phyloP scores from a whole-genome alignment of 2,888 invertebrate genomes.

The Tolmerus cingulatus region DNA sequence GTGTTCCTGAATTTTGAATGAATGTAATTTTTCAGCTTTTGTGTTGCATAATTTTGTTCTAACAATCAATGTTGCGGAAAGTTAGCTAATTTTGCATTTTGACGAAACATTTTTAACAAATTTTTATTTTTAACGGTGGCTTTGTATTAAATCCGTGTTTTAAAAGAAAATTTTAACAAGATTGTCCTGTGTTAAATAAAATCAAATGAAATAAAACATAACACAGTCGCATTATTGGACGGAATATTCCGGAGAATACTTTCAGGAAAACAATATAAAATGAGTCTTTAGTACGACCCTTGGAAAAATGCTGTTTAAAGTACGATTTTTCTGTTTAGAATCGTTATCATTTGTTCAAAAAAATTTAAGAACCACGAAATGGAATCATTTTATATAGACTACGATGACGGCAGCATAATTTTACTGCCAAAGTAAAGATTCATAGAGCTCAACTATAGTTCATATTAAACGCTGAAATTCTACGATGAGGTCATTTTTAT shows the following conservation, averaged over 20 bases:
- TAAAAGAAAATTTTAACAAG: neutral
- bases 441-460: neutral
- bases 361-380: neutral
- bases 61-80: neutral
- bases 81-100: neutral
- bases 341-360: too few species aligned
- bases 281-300: too few species aligned
- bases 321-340: too few species aligned
- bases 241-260: neutral
- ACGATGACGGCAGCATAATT: neutral
- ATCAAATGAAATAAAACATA: neutral
- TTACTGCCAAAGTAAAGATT: neutral
- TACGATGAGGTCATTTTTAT: neutral
- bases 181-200: neutral
- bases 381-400: neutral
- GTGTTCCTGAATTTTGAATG: neutral
- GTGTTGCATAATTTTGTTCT: neutral
- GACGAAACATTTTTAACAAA: neutral
- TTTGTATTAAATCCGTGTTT: neutral
- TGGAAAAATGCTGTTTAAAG: neutral
- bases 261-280: neutral
- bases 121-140: neutral
- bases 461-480: too few species aligned
- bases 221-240: neutral
- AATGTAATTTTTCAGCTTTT: neutral